Evolutionary conservation across 30 jellyfish, hydroid and myxozoan species (phyloP).

Genomic region (Catostylus mosaicus): DNA sequence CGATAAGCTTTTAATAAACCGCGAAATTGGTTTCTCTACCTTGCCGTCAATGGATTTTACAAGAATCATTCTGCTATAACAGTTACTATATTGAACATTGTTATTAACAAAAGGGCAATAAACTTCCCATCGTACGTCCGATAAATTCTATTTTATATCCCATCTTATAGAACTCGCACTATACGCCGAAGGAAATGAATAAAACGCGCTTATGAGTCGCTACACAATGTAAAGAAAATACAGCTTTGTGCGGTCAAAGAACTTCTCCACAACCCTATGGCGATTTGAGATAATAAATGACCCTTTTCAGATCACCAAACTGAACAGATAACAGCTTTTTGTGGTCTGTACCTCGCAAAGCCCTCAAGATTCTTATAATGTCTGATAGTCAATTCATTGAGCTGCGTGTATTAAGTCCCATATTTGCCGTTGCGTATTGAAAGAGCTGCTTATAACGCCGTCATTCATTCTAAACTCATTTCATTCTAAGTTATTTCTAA

Average conservation of each 20-base stretch:
- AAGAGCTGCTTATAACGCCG: no score
- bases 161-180: not conserved
- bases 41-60: not conserved
- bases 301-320: not conserved
- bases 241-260: not conserved
- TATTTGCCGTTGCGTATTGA: no score
- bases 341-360: no score
- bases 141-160: not conserved
- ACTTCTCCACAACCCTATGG: not conserved
- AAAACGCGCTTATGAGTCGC: not conserved
- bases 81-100: not conserved
- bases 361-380: no score
- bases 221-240: not conserved
- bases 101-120: not conserved
- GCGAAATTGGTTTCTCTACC: not conserved
- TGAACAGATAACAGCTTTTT: not conserved
- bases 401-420: no score
- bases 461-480: no score
- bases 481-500: no score
- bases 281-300: not conserved
- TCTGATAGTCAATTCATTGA: no score
- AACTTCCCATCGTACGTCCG: not conserved
- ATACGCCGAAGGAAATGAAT: not conserved
- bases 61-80: not conserved
- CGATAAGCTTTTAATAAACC: not conserved